phyloP scores from a whole-genome alignment of 1,140 invertebrate genomes.

The Aphaenogaster rudis region DNA sequence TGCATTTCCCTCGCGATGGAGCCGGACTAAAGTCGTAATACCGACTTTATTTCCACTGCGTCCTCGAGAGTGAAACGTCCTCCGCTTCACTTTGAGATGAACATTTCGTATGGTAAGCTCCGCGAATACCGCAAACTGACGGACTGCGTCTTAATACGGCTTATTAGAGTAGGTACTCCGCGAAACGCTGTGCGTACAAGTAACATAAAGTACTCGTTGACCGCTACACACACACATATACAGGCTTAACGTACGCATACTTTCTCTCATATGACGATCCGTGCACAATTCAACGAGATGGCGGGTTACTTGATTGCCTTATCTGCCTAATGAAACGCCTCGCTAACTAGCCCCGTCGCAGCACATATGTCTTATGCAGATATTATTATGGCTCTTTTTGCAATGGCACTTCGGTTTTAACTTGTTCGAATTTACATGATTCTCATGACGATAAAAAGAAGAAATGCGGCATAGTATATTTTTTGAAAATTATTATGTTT shows the following conservation, averaged over 20 bases:
- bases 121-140: slow-evolving; percentile 63
- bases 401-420: slow-evolving; percentile 62
- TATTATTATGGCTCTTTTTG: slow-evolving; percentile 80
- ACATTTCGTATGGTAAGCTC: slow-evolving; percentile 53
- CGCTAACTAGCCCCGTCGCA: slow-evolving; percentile 80
- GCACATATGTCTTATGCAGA: slow-evolving; percentile 71
- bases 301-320: slow-evolving; percentile 82
- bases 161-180: slow-evolving; percentile 68
- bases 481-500: neutral
- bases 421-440: slow-evolving; percentile 73
- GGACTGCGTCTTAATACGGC: slow-evolving; percentile 42
- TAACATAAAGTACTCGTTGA: slow-evolving; percentile 59
- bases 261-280: neutral
- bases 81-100: slow-evolving; percentile 48
- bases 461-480: neutral
- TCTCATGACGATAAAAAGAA: slow-evolving; percentile 36
- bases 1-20: slow-evolving; percentile 49
- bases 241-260: neutral
- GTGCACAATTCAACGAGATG: slow-evolving; percentile 68
- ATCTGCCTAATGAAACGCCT: slow-evolving; percentile 86
- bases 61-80: slow-evolving; percentile 32
- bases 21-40: slow-evolving; percentile 36
- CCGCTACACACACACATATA: slow-evolving; percentile 34
- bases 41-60: slow-evolving; percentile 48
- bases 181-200: neutral